These are phyloP conservation scores for Tipula unca DNA, from an alignment of 2,888 invertebrate genomes.

Conservation along the genomic window DNA sequence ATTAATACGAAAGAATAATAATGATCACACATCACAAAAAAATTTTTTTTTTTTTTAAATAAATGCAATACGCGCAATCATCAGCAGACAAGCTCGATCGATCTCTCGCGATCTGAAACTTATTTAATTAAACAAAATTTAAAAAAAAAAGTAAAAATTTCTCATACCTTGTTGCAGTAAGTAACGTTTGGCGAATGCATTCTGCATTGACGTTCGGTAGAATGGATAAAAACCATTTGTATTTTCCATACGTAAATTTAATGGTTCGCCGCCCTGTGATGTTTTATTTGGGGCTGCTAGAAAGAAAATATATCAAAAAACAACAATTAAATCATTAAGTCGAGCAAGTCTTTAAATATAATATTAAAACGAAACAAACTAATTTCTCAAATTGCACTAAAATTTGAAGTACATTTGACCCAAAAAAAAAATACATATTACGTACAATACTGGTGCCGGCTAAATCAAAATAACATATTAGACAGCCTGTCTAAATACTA, in stretches of 20 bases:
- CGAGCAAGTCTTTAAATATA: no score
- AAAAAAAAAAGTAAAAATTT: neutral
- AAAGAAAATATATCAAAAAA: neutral
- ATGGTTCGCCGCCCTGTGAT: neutral
- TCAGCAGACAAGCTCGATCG: neutral
- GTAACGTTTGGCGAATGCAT: slow-evolving; percentile 20
- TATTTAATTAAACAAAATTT: neutral
- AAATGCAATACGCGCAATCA: neutral
- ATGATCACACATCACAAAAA: neutral
- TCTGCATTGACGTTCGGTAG: neutral
- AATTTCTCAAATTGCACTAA: neutral
- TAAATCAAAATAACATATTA: neutral
- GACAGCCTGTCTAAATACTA: neutral
- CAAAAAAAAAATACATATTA: no score
- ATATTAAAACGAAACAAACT: no score
- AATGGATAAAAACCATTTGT: slow-evolving; percentile 9
- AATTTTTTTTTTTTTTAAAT: neutral
- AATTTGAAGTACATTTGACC: no score
- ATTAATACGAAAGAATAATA: slow-evolving; percentile 10
- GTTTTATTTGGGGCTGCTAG: slow-evolving; percentile 2
- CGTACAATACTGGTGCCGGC: neutral
- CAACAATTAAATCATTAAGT: neutral
- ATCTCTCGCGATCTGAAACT: neutral
- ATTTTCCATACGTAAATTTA: slow-evolving; percentile 20
- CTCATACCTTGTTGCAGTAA: slow-evolving; percentile 19